These are phyloP conservation scores for Myoxocephalus aenaeus DNA, from an alignment of 2,797 vertebrate species.

Conservation along the genomic window DNA sequence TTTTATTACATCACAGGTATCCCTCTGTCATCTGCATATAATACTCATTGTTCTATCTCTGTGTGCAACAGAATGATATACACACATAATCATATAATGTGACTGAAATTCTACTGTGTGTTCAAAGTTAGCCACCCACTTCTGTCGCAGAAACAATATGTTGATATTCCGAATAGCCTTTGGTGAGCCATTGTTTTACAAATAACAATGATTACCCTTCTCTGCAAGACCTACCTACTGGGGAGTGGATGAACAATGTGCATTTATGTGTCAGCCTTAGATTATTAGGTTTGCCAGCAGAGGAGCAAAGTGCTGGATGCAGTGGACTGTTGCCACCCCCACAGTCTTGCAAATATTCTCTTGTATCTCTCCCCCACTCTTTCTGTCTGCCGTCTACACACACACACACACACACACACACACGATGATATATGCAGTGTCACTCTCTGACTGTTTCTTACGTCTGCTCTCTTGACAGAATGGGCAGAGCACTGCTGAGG, in stretches of 20 bases:
- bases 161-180: slow-evolving; percentile 23
- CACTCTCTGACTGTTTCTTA: slow-evolving; percentile 54
- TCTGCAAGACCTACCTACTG: slow-evolving; percentile 38
- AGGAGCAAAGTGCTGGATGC: slow-evolving; percentile 68
- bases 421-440: slow-evolving; percentile 20
- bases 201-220: slow-evolving; percentile 66
- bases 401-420: slow-evolving; percentile 11
- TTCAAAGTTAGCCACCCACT: slow-evolving; percentile 16
- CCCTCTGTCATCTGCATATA: not conserved
- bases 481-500: slow-evolving; percentile 88
- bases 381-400: slow-evolving; percentile 12
- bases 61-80: not conserved
- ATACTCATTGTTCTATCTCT: not conserved
- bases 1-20: not conserved
- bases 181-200: slow-evolving; percentile 39
- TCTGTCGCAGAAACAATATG: slow-evolving; percentile 14
- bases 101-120: not conserved
- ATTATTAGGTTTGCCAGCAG: slow-evolving; percentile 65
- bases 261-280: slow-evolving; percentile 59
- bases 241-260: slow-evolving; percentile 34
- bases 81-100: slow-evolving; percentile 9
- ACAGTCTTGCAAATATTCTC: slow-evolving; percentile 62
- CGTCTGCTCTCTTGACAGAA: slow-evolving; percentile 87
- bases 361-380: slow-evolving; percentile 19
- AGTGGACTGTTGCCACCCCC: slow-evolving; percentile 67